These are phyloP conservation scores for Gryon sp. DNA, from an alignment of 1,140 invertebrate genomes.

Conservation along the genomic window DNA sequence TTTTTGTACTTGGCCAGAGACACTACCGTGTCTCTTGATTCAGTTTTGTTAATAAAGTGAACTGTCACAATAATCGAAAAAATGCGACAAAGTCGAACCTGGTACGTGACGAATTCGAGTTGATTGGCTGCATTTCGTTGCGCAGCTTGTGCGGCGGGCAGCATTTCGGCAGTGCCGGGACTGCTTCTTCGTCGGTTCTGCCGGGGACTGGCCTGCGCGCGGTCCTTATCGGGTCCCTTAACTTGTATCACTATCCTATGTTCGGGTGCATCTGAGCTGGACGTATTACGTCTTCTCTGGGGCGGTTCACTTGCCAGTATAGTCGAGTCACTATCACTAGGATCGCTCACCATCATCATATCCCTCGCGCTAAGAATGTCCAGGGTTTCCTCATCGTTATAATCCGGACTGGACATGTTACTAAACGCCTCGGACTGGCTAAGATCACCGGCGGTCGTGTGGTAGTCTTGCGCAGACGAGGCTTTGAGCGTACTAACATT, in stretches of 20 bases:
- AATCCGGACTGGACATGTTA: constrained; percentile 92
- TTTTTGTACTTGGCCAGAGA: too few species aligned
- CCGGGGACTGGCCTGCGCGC: constrained; percentile 66
- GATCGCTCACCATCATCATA: constrained; percentile 91
- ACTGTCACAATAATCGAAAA: too few species aligned
- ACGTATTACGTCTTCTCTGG: constrained; percentile 81
- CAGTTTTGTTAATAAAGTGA: too few species aligned
- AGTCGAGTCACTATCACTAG: constrained; percentile 90
- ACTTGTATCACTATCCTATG: constrained; percentile 92
- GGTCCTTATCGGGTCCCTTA: constrained; percentile 84
- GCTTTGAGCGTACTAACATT: constrained; percentile 35
- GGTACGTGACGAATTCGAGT: constrained; percentile 75
- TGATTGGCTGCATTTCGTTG: constrained; percentile 57
- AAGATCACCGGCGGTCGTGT: constrained; percentile 82
- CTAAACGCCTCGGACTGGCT: constrained; percentile 90
- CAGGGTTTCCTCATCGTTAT: constrained; percentile 87
- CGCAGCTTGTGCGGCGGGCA: constrained; percentile 43
- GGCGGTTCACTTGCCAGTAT: constrained; percentile 88
- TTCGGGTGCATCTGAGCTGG: constrained; percentile 79
- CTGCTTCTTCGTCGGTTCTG: constrained; percentile 68
- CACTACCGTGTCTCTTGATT: too few species aligned
- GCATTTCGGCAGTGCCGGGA: constrained; percentile 43
- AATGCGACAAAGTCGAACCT: constrained; percentile 63
- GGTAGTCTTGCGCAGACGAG: constrained; percentile 45
- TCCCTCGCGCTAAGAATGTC: constrained; percentile 84